These are phyloP conservation scores for Spea multiplicata DNA, from an alignment of 2,113 vertebrate genomes.

Conservation along the genomic window DNA sequence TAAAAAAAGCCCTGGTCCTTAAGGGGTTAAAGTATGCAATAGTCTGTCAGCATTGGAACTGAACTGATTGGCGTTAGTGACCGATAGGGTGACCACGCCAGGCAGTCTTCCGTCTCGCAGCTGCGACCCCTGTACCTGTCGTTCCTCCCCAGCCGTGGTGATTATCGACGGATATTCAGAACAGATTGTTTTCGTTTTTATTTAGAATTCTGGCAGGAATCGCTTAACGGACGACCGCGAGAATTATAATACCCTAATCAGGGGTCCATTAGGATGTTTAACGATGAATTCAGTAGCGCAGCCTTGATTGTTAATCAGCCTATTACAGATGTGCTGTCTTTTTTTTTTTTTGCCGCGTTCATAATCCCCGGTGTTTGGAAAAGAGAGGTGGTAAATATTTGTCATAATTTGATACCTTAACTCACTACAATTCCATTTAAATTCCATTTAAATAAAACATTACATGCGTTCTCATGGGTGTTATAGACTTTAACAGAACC, in stretches of 20 bases:
- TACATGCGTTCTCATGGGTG: no score
- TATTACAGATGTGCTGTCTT: background rate
- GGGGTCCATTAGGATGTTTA: background rate
- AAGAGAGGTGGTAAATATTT: no score
- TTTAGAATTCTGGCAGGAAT: background rate
- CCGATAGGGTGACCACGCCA: background rate
- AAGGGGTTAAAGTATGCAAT: no score
- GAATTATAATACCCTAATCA: background rate
- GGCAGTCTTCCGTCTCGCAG: background rate
- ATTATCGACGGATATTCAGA: background rate
- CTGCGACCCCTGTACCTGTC: constrained; percentile 8
- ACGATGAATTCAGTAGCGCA: background rate
- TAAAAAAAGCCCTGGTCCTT: no score
- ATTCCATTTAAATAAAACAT: no score
- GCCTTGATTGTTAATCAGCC: background rate
- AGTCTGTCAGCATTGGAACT: no score
- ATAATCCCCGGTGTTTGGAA: no score
- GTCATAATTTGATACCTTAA: no score
- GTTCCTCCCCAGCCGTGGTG: background rate
- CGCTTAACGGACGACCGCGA: background rate
- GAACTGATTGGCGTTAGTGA: background rate
- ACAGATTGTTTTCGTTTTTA: constrained; percentile 17
- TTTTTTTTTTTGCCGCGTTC: background rate
- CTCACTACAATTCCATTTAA: no score
- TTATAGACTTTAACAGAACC: no score